Base-by-base conservation (phyloP, 2,113 vertebrate species). In the Paralichthys olivaceus region DNA sequence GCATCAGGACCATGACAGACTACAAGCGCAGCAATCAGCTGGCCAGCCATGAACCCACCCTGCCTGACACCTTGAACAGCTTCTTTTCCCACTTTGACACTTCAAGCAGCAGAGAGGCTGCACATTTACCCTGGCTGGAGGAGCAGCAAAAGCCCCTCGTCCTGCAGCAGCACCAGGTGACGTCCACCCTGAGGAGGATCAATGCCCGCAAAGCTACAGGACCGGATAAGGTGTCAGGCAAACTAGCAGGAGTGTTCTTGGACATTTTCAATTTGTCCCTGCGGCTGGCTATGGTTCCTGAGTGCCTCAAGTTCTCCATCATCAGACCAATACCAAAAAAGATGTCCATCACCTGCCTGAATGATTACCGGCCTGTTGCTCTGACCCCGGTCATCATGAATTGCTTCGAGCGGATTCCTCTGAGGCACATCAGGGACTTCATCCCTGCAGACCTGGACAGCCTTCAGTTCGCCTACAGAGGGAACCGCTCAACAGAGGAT, bases 201-300 rank as follows among this genome's bases (percentile, higher is more conserved):
- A 43, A 69, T 4, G 6, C 9, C 25, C 7, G 20, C 34, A 69
- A 8, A n/a, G 67, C 67, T 19, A 4, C 23, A 28, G 54, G 34
- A 14, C 34, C 23, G 0, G 54, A 69, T 7, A 29, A 9, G 29
- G 67, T 69, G 17, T n/a, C 67, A 17, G 34, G 67, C 15, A 40
- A 65, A 12, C 40, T 49, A 1, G 23, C 60, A 7, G 37, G 13
- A 45, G 23, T 64, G 0, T 28, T 47, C 2, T 5, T 19, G 23
- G 61, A 64, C 14, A 64, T 64, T 20, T 69, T 56, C 15, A 69
- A 17, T 2, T 20, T 55, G 20, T 68, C n/a, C 22, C 34, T 40
- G 22, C 65, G 37, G 22, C 22, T 25, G 1, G 7, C 66, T 7
- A 20, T 1, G 2, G 32, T 56, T 7, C 22, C 53, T 7, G 22